Base-by-base conservation (phyloP, 64 coral and sea anemone genomes). In the Actinia tenebrosa region DNA sequence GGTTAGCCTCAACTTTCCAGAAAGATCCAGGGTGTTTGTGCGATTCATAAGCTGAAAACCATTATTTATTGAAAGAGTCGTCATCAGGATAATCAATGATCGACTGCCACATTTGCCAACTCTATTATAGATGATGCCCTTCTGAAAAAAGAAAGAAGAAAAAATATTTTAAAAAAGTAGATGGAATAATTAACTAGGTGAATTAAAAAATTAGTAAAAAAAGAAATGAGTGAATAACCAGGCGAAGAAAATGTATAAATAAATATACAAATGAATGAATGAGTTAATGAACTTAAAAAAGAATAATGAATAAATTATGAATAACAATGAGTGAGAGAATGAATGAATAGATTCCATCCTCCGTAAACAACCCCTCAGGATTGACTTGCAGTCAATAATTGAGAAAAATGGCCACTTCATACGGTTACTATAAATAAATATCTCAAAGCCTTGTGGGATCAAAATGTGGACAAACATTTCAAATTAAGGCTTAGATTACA, bases 71-170 rank as follows among this genome's bases (percentile, higher is more conserved):
- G 83, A 45, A 11, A 60, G 20, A 42, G 44, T 25, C 9, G 22
- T 53, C 54, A 85, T 85, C 30, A 85, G 52, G 9, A 60, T 5
- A 42, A 85, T 59, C n/a, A 85, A 30, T n/a, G 56, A 85, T 37
- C 83, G 55, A 64, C 83, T 85, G 15, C 83, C 83, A 85, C 83
- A 85, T 25, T 85, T 85, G 44, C 54, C 83, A 25, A 85, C 83
- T 61, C 83, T 25, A 64, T 85, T 85, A 55, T 85, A 85, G 26
- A 85, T 7, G 9, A 85, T 85, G 25, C 83, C 52, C 16, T 54
- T 61, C 55, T 85, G 5, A 17, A 81, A 6, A 81, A 50, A 20
- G 44, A 8, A 50, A 50, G 47, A 50, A 50, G 47, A 50, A 50
- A 50, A 50, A 50, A 50, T 50, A 8, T 5, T 50, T 50, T 8